Evolutionary conservation across 2,113 vertebrate genomes (phyloP), one percentile per base, ranked within the genome.

Genomic region (Podarcis muralis): DNA sequence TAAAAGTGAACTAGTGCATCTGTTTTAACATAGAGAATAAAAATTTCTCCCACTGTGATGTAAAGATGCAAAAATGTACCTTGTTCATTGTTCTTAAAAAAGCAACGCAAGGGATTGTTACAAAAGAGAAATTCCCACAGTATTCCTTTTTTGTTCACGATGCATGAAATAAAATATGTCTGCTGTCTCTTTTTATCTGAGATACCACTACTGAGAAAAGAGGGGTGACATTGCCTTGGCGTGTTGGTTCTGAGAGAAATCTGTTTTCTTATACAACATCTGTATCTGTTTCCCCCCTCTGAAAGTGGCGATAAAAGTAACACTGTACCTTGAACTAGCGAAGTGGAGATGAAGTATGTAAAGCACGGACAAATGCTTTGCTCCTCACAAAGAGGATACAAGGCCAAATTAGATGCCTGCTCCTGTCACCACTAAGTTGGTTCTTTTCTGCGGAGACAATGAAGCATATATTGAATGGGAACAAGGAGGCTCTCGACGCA

Each of bases 371-470:
- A 69, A 93, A 87, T 11, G 35, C 1, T 30, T 72, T 79, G n/a
- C 66, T 84, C 11, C 35, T 84, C n/a, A 80, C 72, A 83, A 88
- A 62, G 18, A 40, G 62, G 20, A 16, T 37, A 20, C 3, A 5
- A 72, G 37, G 5, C 43, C 86, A 78, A 92, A 91, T 85, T 87
- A 72, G n/a, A 30, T 18, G 57, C 75, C 85, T 87, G 25, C 9
- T 86, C 0, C 16, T n/a, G 12, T 69, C 79, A 40, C 88, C 11
- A 22, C 87, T 79, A 81, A 89, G 16, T 4, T 66, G 0, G 1
- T 78, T 85, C 62, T 66, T 90, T 90, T 89, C 84, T 90, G 27
- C 35, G 43, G 23, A 88, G 92, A 88, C 81, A 83, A 84, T 87
- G 84, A 93, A 89, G 72, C 8, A 59, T 78, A 77, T 18, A 80